These are phyloP conservation scores for Hycleus phaleratus DNA, from an alignment of 1,140 invertebrate genomes.

Conservation along the genomic window DNA sequence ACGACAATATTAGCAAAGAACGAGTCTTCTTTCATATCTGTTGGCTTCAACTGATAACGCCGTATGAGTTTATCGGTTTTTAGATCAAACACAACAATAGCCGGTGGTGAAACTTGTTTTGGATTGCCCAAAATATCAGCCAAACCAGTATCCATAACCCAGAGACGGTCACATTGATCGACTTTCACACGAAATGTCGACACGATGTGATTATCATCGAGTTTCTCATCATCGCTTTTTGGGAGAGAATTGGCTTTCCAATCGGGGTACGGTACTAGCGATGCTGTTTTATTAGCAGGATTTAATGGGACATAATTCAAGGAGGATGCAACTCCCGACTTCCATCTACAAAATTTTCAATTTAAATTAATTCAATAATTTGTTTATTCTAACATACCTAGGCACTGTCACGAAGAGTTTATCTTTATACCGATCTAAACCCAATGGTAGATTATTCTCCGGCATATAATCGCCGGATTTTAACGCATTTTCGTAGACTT, in stretches of 20 bases:
- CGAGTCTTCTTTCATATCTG: slow-evolving; percentile 56
- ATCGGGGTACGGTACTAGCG: slow-evolving; percentile 61
- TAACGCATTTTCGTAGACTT: slow-evolving; percentile 52
- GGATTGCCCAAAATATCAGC: slow-evolving; percentile 59
- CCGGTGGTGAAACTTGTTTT: slow-evolving; percentile 53
- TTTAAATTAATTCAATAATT: background rate
- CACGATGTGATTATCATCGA: slow-evolving; percentile 40
- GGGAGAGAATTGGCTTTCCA: slow-evolving; percentile 56
- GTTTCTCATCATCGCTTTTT: slow-evolving; percentile 25
- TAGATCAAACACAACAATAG: slow-evolving; percentile 63
- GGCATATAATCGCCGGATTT: slow-evolving; percentile 54
- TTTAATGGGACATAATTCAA: slow-evolving; percentile 57
- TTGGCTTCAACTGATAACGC: slow-evolving; percentile 56
- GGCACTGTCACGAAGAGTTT: slow-evolving; percentile 71
- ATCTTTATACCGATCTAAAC: slow-evolving; percentile 63
- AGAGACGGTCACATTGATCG: slow-evolving; percentile 64
- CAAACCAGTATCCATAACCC: slow-evolving; percentile 68
- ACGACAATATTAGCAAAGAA: slow-evolving; percentile 65
- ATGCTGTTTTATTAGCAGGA: slow-evolving; percentile 50
- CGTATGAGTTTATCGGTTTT: slow-evolving; percentile 60
- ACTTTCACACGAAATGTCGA: slow-evolving; percentile 51
- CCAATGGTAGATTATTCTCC: slow-evolving; percentile 64
- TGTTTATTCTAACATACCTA: slow-evolving; percentile 36
- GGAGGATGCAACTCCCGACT: slow-evolving; percentile 61
- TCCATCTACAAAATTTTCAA: slow-evolving; percentile 50